A percentile compares a stretch with the other conserved stretches of the same genome.
Evolutionary conservation across 2,888 invertebrate genomes (phyloP).

Genomic region (Zygothrica quintamaculata): DNA sequence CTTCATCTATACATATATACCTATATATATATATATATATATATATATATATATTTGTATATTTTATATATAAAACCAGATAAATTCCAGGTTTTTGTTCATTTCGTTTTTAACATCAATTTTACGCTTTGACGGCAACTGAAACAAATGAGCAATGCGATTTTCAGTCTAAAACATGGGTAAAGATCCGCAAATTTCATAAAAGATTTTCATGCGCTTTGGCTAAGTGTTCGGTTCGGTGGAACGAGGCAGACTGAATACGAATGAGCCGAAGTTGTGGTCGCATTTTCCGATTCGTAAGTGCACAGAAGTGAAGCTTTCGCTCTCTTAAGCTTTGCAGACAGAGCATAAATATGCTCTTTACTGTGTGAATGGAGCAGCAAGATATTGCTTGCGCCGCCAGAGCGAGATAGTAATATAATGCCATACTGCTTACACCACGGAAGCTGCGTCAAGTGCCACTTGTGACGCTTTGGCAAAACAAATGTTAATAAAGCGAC

Average conservation of each 20-base stretch:
- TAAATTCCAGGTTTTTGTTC: not conserved
- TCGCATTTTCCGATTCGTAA: constrained; percentile 27
- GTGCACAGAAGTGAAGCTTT: constrained; percentile 50
- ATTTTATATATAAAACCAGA: not conserved
- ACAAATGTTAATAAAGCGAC: constrained; percentile 65
- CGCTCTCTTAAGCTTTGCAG: constrained; percentile 62
- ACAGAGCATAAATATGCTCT: constrained; percentile 42
- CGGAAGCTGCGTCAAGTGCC: constrained; percentile 57
- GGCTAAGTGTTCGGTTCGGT: constrained; percentile 26
- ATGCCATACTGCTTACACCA: constrained; percentile 51
- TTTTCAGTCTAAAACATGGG: constrained; percentile 35
- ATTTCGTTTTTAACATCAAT: constrained; percentile 41
- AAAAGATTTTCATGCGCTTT: constrained; percentile 33
- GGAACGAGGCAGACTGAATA: constrained; percentile 39
- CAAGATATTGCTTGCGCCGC: constrained; percentile 72
- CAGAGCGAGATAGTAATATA: constrained; percentile 40
- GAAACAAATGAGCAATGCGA: constrained; percentile 25
- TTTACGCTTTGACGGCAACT: constrained; percentile 40
- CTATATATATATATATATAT: not conserved
- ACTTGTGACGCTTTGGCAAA: constrained; percentile 66
- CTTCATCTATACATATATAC: too few relatives aligned
- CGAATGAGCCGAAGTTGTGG: constrained; percentile 11
- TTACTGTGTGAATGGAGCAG: constrained; percentile 43
- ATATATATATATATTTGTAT: not conserved
- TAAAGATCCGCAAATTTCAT: too few relatives aligned